Conservation (phyloP, 1,140 invertebrate species). For the Drosophila insularis region DNA sequence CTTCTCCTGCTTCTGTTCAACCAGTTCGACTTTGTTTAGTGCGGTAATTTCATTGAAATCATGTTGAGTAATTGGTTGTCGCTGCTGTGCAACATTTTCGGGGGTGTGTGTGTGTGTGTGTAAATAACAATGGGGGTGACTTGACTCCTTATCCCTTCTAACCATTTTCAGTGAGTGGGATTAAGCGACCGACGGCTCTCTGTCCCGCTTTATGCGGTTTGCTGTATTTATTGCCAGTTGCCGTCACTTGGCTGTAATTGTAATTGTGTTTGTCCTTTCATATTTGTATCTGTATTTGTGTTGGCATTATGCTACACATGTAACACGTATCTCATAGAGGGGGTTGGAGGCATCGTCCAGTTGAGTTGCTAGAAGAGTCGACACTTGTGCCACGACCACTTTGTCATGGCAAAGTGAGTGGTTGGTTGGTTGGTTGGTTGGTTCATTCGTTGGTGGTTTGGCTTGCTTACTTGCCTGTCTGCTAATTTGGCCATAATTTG, state of each 20-base stretch:
- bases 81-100: constrained; percentile 43
- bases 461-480: constrained; percentile 44
- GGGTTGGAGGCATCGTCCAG: constrained; percentile 28
- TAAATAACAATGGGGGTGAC: constrained; percentile 70
- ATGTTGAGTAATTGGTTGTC: constrained; percentile 81
- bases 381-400: constrained; percentile 45
- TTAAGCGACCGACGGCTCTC: constrained; percentile 58
- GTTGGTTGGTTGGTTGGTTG: constrained; percentile 43
- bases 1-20: constrained; percentile 11
- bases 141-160: constrained; percentile 22
- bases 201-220: constrained; percentile 77
- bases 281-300: constrained; percentile 35
- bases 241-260: constrained; percentile 59
- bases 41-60: constrained; percentile 81
- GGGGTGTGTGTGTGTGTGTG: constrained; percentile 42
- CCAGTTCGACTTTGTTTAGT: constrained; percentile 36
- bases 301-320: constrained; percentile 72
- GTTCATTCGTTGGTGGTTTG: constrained; percentile 16
- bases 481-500: constrained; percentile 82
- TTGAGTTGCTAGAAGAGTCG: constrained; percentile 13
- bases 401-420: constrained; percentile 64
- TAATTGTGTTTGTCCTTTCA: constrained; percentile 32
- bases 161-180: constrained; percentile 25
- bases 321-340: constrained; percentile 73
- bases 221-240: constrained; percentile 75